phyloP scores from a whole-genome alignment of 2,113 vertebrate species.

The Aspiorhynchus laticeps region DNA sequence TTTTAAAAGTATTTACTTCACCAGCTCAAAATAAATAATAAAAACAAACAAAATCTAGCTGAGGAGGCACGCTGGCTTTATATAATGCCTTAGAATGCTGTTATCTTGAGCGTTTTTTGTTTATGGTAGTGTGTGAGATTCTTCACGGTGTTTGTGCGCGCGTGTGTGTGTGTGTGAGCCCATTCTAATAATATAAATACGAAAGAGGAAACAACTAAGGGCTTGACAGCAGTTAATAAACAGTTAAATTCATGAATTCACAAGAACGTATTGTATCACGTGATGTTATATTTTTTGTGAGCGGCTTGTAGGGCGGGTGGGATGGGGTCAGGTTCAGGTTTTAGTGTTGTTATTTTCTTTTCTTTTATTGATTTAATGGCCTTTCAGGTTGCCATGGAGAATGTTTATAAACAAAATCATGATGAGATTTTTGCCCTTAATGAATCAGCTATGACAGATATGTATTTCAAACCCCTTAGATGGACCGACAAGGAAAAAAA shows the following conservation, averaged over 20 bases:
- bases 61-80: constrained; percentile 65
- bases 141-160: constrained; percentile 65
- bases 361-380: constrained; percentile 45
- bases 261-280: constrained; percentile 69
- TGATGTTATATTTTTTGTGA: constrained; percentile 73
- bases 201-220: constrained; percentile 67
- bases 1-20: constrained; percentile 69
- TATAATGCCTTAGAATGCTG: constrained; percentile 77
- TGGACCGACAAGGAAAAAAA: constrained; percentile 63
- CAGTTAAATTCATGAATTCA: constrained; percentile 64
- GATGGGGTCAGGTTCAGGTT: constrained; percentile 52
- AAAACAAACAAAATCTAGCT: constrained; percentile 51
- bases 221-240: constrained; percentile 77
- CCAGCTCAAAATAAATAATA: constrained; percentile 69
- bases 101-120: constrained; percentile 66
- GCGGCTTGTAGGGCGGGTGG: constrained; percentile 52
- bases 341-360: constrained; percentile 54
- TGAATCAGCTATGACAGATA: constrained; percentile 62
- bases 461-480: constrained; percentile 61
- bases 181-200: constrained; percentile 61
- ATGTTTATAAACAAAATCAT: constrained; percentile 71
- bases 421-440: constrained; percentile 65
- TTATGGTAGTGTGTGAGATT: constrained; percentile 63
- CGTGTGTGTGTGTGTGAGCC: constrained; percentile 62
- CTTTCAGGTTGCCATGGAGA: constrained; percentile 74